Percentiles rank a stretch among this genome's conserved stretches.
Evolutionary conservation across 2,888 invertebrate genomes (phyloP).

Genomic region (Mystacides longicornis): DNA sequence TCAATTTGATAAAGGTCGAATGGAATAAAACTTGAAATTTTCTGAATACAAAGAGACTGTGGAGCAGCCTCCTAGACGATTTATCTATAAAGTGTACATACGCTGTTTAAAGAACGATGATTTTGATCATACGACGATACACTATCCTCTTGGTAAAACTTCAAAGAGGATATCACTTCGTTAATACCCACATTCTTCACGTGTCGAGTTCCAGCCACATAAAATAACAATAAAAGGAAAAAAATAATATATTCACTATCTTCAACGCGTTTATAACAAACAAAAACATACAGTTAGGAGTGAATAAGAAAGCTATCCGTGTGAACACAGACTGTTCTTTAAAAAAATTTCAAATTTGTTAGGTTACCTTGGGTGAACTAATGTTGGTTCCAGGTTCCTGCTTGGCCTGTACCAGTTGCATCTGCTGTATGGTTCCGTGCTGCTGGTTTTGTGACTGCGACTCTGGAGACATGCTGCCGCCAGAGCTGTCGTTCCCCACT

Average conservation of each 20-base stretch:
- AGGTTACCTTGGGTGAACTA: conserved; percentile 46
- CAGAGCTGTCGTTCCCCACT: conserved; percentile 33
- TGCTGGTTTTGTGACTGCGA: conserved; percentile 34
- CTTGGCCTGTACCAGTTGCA: conserved; percentile 48
- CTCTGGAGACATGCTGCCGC: conserved; percentile 30
- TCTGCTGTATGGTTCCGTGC: conserved; percentile 36
- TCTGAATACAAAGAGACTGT: no score
- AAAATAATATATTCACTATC: neutral
- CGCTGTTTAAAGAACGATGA: neutral
- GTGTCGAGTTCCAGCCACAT: neutral
- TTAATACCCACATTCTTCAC: conserved; percentile 1
- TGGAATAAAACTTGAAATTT: no score
- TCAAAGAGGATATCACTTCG: neutral
- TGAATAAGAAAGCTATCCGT: no score
- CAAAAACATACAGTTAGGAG: no score
- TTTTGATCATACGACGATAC: neutral
- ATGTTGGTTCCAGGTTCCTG: conserved; percentile 54
- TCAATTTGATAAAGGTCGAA: no score
- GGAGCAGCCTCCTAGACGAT: no score
- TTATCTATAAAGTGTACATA: no score
- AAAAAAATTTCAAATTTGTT: no score
- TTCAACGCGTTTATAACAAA: no score
- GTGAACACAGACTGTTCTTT: no score
- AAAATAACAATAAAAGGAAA: neutral
- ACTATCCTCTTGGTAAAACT: neutral